Evolutionary conservation across 2,797 vertebrate genomes (phyloP), one percentile per base, ranked within the genome.

Genomic region (Phataginus tricuspis): DNA sequence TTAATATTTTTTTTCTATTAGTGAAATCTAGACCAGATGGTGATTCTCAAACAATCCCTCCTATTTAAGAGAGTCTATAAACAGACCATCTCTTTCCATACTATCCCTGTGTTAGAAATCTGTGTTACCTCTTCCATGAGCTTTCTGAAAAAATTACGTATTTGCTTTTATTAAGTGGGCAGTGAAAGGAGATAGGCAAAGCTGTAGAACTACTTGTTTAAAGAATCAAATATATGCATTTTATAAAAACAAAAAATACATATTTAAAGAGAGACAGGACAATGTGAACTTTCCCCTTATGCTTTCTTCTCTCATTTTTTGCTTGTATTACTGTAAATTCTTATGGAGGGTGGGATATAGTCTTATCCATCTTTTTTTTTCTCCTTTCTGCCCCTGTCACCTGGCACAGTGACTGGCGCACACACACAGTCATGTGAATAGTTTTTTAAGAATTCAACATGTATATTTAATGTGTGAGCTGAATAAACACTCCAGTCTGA

Each of bases 1-100:
- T 80, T 84, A 86, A n/a, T 84, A 21, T 19, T 7, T 91, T 51
- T 51, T 68, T 15, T 53, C 66, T 39, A 21, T 74, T 90, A 92
- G 23, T 91, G 74, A 96, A 95, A 82, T 89, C 45, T 84, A 79
- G 83, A 95, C 59, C n/a, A 69, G 42, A 57, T 72, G 53, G 25
- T 84, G 74, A 91, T 93, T 89, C 49, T 74, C 39, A 71, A 87
- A 57, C 19, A 86, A 94, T 74, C 5, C 12, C 29, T 78, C 5
- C 15, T 49, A 31, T 77, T 88, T 66, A 66, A 34, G 42, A 90
- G 42, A 78, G 6, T 92, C 42, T 55, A 4, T 92, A 87, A 97
- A 64, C 21, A 90, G 25, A 78, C 23, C 2, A 49, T 90, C 27
- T 68, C 45, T 85, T 83, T 88, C 42, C 42, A 78, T 45, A 83